These are phyloP conservation scores for Arenaria interpres DNA, from an alignment of 2,113 vertebrate genomes.

Conservation along the genomic window DNA sequence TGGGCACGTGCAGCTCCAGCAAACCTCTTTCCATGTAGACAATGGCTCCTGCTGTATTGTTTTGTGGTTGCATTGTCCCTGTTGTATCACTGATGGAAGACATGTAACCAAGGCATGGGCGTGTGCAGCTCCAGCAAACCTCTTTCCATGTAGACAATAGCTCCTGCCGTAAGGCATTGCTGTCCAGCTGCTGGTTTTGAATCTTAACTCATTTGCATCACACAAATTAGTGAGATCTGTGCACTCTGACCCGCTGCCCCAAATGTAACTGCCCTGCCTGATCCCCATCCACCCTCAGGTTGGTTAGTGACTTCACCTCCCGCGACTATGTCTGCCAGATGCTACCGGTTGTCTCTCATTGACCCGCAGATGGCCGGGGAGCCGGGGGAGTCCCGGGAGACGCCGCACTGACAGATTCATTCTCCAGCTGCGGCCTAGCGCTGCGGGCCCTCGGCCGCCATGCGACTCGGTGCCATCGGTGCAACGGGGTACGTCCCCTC, in stretches of 20 bases:
- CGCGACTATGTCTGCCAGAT: not conserved
- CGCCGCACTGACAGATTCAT: not conserved
- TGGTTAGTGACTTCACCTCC: not conserved
- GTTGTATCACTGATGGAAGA: not conserved
- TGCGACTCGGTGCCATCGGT: not conserved
- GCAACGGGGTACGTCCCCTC: rapidly evolving
- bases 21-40: not conserved
- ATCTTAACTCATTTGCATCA: not conserved
- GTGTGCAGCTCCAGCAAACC: not conserved
- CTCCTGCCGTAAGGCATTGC: not conserved
- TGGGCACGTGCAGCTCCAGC: not conserved
- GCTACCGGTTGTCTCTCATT: not conserved
- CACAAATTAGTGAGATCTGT: not conserved
- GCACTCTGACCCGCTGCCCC: slow-evolving; percentile 13
- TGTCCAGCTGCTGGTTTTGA: not conserved
- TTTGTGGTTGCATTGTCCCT: not conserved
- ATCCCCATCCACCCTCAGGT: not conserved
- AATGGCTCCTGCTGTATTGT: not conserved
- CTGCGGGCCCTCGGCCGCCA: not conserved
- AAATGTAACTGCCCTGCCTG: not conserved
- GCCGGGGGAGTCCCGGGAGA: not conserved
- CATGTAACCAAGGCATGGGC: rapidly evolving
- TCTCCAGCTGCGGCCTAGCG: slow-evolving; percentile 14
- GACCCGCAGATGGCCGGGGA: slow-evolving; percentile 41
- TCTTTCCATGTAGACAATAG: not conserved